Conservation (phyloP, 2,797 vertebrate species). For the Rhinichthys osculus region DNA sequence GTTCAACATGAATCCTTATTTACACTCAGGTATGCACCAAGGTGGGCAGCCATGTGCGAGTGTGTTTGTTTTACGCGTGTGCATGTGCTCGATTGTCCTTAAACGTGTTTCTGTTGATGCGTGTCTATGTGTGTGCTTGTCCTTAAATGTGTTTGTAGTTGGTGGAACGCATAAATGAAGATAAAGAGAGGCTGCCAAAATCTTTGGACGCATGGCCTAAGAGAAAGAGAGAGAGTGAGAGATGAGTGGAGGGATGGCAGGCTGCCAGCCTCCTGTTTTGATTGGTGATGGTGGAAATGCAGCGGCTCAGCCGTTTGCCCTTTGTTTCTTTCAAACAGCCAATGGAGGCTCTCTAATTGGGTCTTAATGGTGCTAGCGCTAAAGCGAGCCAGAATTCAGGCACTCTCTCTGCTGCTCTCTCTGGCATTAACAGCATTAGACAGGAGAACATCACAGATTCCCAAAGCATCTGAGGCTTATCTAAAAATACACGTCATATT, state of each 20-base stretch:
- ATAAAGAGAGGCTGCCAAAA: constrained; percentile 49
- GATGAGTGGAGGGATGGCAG: constrained; percentile 61
- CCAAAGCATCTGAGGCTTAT: constrained; percentile 46
- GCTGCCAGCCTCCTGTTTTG: constrained; percentile 73
- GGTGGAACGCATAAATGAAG: constrained; percentile 57
- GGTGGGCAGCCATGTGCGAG: neutral
- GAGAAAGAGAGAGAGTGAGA: constrained; percentile 25
- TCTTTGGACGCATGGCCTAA: constrained; percentile 33
- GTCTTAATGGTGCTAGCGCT: constrained; percentile 72
- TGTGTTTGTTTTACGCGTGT: constrained; percentile 3
- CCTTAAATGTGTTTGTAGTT: constrained; percentile 48
- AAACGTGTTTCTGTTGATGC: constrained; percentile 42
- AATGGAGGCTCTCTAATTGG: constrained; percentile 78
- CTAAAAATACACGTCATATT: constrained; percentile 51
- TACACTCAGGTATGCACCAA: constrained; percentile 1
- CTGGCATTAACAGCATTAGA: constrained; percentile 43
- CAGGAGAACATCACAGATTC: constrained; percentile 43
- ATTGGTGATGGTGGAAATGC: constrained; percentile 68
- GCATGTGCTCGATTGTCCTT: constrained; percentile 48
- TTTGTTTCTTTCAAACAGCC: constrained; percentile 73
- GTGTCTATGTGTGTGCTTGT: constrained; percentile 29
- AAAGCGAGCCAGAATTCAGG: constrained; percentile 30
- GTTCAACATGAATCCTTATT: neutral
- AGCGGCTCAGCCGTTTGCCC: constrained; percentile 68
- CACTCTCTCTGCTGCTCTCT: constrained; percentile 24